A percentile compares a stretch with the other conserved stretches of the same genome.
These are phyloP conservation scores for Calcarius lapponicus DNA, from an alignment of 2,797 vertebrate genomes.

Conservation along the genomic window DNA sequence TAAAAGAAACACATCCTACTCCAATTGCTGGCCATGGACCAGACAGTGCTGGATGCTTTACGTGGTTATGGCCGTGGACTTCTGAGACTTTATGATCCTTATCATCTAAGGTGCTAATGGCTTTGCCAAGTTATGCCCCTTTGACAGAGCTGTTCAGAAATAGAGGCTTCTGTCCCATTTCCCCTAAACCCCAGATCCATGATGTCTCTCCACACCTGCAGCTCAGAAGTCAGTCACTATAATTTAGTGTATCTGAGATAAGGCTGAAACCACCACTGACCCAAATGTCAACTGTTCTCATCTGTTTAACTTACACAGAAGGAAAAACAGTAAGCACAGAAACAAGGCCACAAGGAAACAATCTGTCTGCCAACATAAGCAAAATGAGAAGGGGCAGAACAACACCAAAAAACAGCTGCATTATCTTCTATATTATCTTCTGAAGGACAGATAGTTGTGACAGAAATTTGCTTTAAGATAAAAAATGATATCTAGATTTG, in stretches of 20 bases:
- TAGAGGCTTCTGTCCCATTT: background rate
- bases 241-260: background rate
- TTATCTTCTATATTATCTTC: background rate
- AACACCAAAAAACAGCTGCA: background rate
- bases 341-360: background rate
- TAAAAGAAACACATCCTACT: background rate
- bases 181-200: background rate
- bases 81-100: background rate
- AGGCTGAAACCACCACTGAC: background rate
- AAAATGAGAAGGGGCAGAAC: background rate
- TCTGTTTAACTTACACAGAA: background rate
- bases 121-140: background rate
- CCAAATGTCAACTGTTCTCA: background rate
- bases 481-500: background rate
- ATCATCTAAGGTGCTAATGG: background rate
- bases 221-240: background rate
- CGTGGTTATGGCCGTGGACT: background rate
- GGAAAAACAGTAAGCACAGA: background rate
- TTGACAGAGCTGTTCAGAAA: background rate
- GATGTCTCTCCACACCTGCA: background rate
- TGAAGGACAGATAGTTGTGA: background rate
- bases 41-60: background rate
- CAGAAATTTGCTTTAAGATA: background rate
- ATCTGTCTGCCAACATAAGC: background rate
- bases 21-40: background rate